A percentile compares a stretch with the other conserved stretches of the same genome.
Evolutionary conservation across 2,888 invertebrate genomes (phyloP).

Genomic region (Ormyrus nitidulus): DNA sequence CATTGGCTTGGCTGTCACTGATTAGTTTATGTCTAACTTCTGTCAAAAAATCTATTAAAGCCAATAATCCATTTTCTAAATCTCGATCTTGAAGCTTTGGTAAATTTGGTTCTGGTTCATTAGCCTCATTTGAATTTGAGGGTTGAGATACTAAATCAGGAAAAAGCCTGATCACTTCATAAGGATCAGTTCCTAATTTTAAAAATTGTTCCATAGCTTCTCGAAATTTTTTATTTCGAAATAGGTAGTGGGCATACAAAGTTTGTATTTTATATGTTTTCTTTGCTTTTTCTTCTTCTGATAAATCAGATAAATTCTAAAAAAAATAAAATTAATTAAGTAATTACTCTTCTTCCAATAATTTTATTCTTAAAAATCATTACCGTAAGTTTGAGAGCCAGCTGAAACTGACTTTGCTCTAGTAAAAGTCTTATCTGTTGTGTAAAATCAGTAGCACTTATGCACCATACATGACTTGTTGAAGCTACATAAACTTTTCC

Average conservation of each 20-base stretch:
- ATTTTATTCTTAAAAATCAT: not conserved
- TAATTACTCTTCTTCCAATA: not conserved
- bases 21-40: slow-evolving; percentile 82
- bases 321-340: slow-evolving; percentile 31
- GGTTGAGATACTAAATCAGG: slow-evolving; percentile 88
- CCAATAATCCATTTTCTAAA: slow-evolving; percentile 90
- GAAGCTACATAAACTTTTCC: slow-evolving; percentile 93
- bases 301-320: slow-evolving; percentile 89
- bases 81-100: slow-evolving; percentile 87
- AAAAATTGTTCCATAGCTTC: slow-evolving; percentile 95
- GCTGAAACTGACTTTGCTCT: slow-evolving; percentile 93
- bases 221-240: slow-evolving; percentile 90
- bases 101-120: slow-evolving; percentile 74
- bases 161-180: slow-evolving; percentile 95
- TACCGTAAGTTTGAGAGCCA: slow-evolving; percentile 94
- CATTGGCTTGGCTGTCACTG: slow-evolving; percentile 67
- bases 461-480: slow-evolving; percentile 91
- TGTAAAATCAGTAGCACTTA: slow-evolving; percentile 87
- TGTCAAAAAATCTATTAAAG: slow-evolving; percentile 92
- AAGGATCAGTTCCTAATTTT: slow-evolving; percentile 93
- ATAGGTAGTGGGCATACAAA: slow-evolving; percentile 92
- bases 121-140: slow-evolving; percentile 72
- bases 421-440: slow-evolving; percentile 90
- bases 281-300: slow-evolving; percentile 86
- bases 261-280: slow-evolving; percentile 93